A percentile compares a stretch with the other conserved stretches of the same genome.
Conservation (phyloP, 1,140 invertebrate genomes). For the Cyclina sinensis region DNA sequence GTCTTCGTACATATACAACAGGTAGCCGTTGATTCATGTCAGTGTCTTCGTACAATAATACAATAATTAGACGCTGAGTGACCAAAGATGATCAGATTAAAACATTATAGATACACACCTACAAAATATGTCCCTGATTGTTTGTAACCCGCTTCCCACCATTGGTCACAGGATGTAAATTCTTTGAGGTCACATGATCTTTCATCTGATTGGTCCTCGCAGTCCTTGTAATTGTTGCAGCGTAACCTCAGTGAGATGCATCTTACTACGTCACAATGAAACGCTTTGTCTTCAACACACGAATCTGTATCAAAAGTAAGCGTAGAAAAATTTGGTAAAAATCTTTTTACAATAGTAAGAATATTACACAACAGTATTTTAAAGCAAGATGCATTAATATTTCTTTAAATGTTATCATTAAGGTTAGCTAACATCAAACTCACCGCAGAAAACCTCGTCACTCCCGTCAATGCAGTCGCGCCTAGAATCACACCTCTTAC, state of each 20-base stretch:
- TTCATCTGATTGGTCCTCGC: neutral
- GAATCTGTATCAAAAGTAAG: too few relatives aligned
- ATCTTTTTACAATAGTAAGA: too few relatives aligned
- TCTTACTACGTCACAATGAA: neutral
- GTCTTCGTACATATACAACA: too few relatives aligned
- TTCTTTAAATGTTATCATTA: too few relatives aligned
- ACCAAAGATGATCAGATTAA: too few relatives aligned
- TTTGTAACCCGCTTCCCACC: neutral
- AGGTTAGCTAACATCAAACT: too few relatives aligned
- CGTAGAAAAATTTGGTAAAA: too few relatives aligned
- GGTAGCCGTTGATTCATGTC: too few relatives aligned
- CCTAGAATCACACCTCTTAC: neutral
- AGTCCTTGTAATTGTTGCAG: slow-evolving; percentile 1
- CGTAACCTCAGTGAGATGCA: neutral
- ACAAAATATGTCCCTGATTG: neutral
- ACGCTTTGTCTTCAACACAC: neutral
- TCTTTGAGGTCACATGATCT: neutral
- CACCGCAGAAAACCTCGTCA: neutral
- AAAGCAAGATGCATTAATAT: too few relatives aligned
- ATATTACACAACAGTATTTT: too few relatives aligned
- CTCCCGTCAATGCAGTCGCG: neutral
- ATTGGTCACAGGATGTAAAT: neutral
- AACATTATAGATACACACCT: neutral
- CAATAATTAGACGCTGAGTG: too few relatives aligned
- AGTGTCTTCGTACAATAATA: too few relatives aligned